A percentile compares a stretch with the other conserved stretches of the same genome.
Conservation (phyloP, 1,140 invertebrate genomes). For the Steinernema khuongi region DNA sequence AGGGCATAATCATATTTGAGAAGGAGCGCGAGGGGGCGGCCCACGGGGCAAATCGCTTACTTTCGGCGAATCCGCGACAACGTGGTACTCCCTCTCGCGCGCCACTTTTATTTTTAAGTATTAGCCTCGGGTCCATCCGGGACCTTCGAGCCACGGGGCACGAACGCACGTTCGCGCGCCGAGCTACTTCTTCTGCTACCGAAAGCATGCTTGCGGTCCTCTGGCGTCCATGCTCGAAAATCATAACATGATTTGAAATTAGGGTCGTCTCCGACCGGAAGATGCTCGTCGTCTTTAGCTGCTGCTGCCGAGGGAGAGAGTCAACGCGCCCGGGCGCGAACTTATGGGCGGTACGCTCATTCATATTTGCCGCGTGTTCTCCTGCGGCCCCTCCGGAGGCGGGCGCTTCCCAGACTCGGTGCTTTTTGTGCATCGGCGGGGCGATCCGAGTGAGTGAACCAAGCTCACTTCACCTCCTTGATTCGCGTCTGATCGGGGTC, state of each 20-base stretch:
- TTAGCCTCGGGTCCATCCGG: no score
- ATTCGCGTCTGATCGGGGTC: not conserved
- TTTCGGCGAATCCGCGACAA: not conserved
- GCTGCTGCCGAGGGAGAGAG: not conserved
- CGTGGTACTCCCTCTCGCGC: not conserved
- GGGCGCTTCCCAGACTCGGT: not conserved
- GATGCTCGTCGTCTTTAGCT: conserved; percentile 16
- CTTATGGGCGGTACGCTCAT: conserved; percentile 14
- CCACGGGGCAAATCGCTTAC: conserved; percentile 4
- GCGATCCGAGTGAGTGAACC: conserved; percentile 3
- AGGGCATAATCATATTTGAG: conserved; percentile 13
- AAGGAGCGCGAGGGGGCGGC: not conserved
- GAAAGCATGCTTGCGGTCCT: no score
- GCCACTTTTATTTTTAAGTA: not conserved
- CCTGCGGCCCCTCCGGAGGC: not conserved
- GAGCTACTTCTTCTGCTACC: no score
- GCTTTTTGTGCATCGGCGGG: not conserved
- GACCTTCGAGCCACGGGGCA: no score
- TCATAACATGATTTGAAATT: conserved; percentile 17
- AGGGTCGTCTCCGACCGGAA: conserved; percentile 14
- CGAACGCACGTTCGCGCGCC: conserved; percentile 1
- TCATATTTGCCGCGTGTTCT: conserved; percentile 14
- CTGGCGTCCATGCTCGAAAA: conserved; percentile 8
- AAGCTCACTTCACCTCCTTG: not conserved
- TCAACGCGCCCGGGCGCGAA: not conserved